These are phyloP conservation scores for Acanthopleura granulata DNA, from an alignment of 2,888 invertebrate genomes.

Conservation along the genomic window DNA sequence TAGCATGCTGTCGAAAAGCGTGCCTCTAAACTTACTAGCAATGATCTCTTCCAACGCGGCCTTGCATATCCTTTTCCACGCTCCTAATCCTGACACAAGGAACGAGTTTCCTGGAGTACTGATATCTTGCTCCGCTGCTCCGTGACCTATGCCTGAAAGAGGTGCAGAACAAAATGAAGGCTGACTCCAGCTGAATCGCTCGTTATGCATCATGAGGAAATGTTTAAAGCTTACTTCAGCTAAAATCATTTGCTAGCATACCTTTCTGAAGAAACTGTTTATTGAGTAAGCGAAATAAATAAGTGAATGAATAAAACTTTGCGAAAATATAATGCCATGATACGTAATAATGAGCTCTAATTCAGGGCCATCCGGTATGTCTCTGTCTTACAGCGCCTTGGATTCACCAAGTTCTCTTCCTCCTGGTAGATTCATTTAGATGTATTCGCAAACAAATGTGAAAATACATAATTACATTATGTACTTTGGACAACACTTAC, in stretches of 20 bases:
- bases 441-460: too few species aligned
- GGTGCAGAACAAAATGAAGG: not conserved
- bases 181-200: not conserved
- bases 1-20: too few species aligned
- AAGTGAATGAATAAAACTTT: too few species aligned
- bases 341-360: too few species aligned
- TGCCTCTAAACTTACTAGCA: not conserved
- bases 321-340: too few species aligned
- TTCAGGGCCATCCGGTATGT: too few species aligned
- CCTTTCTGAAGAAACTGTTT: too few species aligned
- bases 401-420: too few species aligned
- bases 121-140: not conserved
- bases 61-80: not conserved
- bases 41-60: not conserved
- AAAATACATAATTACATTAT: not conserved
- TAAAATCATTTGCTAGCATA: too few species aligned
- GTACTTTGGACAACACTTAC: not conserved
- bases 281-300: too few species aligned
- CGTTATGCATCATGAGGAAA: not conserved
- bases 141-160: not conserved
- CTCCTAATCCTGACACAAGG: not conserved
- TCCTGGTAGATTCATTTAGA: too few species aligned
- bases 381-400: too few species aligned
- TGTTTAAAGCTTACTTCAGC: not conserved
- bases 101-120: not conserved